Conservation (phyloP, 2,113 vertebrate species). For the Astur gentilis region DNA sequence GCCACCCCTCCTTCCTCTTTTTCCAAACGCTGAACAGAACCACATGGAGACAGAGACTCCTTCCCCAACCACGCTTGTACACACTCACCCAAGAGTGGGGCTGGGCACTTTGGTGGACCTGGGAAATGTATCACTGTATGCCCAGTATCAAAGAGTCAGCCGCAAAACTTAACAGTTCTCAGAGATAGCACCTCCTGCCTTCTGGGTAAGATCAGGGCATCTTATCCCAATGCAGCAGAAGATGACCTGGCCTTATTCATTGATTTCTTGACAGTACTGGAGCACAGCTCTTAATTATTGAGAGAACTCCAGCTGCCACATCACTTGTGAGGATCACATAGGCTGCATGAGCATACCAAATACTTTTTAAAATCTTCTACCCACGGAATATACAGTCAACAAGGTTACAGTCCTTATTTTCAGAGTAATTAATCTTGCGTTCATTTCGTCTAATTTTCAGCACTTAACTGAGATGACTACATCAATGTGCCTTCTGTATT, state of each 20-base stretch:
- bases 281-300: background rate
- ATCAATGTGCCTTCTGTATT: background rate
- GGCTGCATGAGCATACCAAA: background rate
- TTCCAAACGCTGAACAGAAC: background rate
- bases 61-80: accelerated
- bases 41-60: background rate
- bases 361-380: background rate
- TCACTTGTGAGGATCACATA: background rate
- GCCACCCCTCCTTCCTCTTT: background rate
- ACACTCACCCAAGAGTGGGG: no score
- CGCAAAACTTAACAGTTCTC: background rate
- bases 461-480: background rate
- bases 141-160: background rate
- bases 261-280: background rate
- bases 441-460: background rate
- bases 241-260: background rate
- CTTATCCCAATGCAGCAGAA: background rate
- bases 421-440: background rate
- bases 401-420: background rate
- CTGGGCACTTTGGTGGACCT: background rate
- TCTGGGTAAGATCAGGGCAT: background rate
- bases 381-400: background rate
- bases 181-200: background rate
- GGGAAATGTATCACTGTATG: background rate
- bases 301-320: background rate